Conservation (phyloP, 2,113 vertebrate species). For the Hystrix cristata region DNA sequence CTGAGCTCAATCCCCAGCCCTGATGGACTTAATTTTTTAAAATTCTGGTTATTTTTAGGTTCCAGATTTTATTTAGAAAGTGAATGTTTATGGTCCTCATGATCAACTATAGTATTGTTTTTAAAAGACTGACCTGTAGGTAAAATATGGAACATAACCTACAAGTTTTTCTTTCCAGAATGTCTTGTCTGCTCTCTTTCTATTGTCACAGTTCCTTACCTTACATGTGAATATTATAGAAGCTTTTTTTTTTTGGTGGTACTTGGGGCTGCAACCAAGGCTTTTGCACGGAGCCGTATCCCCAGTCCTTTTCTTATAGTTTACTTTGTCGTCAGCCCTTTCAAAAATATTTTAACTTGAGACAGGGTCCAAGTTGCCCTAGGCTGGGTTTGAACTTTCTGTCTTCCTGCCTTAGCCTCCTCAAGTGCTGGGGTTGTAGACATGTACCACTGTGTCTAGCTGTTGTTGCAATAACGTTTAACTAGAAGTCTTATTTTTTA, state of each 20-base stretch:
- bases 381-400: background rate
- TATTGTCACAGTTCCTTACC: background rate
- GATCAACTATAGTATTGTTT: background rate
- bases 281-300: too few species aligned
- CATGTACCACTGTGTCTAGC: background rate
- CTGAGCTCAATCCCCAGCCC: too few species aligned
- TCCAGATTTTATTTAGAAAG: background rate
- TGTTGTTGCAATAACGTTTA: background rate
- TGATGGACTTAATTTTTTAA: background rate
- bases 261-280: too few species aligned
- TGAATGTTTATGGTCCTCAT: background rate
- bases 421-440: background rate
- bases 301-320: too few species aligned
- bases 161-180: slow-evolving; percentile 21
- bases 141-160: background rate
- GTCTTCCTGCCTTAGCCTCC: background rate
- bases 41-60: slow-evolving; percentile 15
- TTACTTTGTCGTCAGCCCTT: background rate
- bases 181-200: background rate
- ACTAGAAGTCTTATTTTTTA: background rate
- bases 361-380: background rate
- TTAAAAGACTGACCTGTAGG: background rate
- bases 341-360: background rate
- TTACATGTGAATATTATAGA: background rate
- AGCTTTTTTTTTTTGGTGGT: too few species aligned